Evolutionary conservation across 2,113 vertebrate genomes (phyloP), one percentile per base, ranked within the genome.

Genomic region (Charadrius vociferus): DNA sequence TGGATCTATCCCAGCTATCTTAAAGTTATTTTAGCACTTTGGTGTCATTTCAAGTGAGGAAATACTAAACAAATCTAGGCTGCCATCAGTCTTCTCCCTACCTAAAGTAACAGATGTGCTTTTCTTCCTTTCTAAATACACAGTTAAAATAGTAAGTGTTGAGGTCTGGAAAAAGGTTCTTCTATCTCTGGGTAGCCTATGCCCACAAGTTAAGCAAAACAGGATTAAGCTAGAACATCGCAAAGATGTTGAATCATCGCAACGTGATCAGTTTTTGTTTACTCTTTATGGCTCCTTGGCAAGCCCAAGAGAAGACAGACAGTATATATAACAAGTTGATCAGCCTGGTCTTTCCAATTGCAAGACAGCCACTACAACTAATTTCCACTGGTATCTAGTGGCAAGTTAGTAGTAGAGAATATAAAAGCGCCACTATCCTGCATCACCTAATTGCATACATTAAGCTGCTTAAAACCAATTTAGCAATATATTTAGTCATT

Each of bases 351-450:
- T n/a, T 85, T 34, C 21, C 21, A 65, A 61, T 56, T 75, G 43
- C 74, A 62, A 47, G 50, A 77, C 72, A 85, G 20, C 41, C 45
- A 78, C 43, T 66, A 37, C 41, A 71, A 70, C 43, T 52, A 10
- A 59, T 63, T 82, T 65, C 47, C 43, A 43, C n/a, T 49, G 24
- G 45, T 63, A 73, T 27, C 95, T 81, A 73, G 11, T 8, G 18
- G 66, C 49, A 93, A 79, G 43, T 91, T 96, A 93, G 81, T 81
- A 92, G 89, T 23, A 87, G 55, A 82, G 53, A 77, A 79, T n/a
- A n/a, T 47, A 18, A 53, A 79, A 91, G 34, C 73, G 62, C 53
- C 49, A 65, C 71, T 91, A 56, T 30, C 49, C 75, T 72, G 43
- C 72, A 81, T 62, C 61, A 78, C 61, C 77, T 68, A 61, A 68